These are phyloP conservation scores for Calliopum simillimum DNA, from an alignment of 2,888 invertebrate genomes.

Conservation along the genomic window DNA sequence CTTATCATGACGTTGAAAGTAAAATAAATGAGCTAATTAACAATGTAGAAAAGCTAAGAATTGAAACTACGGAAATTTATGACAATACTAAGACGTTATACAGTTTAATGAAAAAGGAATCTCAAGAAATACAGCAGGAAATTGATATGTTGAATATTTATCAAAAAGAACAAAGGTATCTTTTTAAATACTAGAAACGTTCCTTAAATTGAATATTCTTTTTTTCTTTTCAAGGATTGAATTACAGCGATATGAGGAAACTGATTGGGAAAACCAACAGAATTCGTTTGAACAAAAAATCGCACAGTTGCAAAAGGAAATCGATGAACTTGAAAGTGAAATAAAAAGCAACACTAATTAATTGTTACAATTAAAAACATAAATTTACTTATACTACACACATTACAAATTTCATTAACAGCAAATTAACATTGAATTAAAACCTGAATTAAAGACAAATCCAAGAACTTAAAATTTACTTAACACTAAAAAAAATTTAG, in stretches of 20 bases:
- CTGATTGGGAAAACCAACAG: background rate
- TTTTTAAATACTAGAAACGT: background rate
- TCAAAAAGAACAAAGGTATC: background rate
- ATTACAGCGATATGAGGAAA: background rate
- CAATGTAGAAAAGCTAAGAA: background rate
- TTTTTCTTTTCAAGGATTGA: background rate
- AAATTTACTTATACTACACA: background rate
- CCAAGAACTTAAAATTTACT: background rate
- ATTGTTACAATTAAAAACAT: no score
- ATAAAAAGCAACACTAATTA: background rate
- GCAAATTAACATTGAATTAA: background rate
- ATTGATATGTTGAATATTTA: background rate
- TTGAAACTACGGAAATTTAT: background rate
- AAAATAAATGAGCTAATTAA: background rate
- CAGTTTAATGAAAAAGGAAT: background rate
- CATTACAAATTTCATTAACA: constrained; percentile 6
- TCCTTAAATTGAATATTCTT: no score
- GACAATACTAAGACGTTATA: background rate
- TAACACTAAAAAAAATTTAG: constrained; percentile 38
- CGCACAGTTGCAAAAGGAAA: background rate
- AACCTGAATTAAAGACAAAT: background rate
- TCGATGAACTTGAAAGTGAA: background rate
- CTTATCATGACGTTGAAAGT: constrained; percentile 11
- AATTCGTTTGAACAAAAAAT: background rate
- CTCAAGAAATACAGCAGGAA: background rate